Base-by-base conservation (phyloP, 2,888 invertebrate species). In the Drosophila meridionalis region DNA sequence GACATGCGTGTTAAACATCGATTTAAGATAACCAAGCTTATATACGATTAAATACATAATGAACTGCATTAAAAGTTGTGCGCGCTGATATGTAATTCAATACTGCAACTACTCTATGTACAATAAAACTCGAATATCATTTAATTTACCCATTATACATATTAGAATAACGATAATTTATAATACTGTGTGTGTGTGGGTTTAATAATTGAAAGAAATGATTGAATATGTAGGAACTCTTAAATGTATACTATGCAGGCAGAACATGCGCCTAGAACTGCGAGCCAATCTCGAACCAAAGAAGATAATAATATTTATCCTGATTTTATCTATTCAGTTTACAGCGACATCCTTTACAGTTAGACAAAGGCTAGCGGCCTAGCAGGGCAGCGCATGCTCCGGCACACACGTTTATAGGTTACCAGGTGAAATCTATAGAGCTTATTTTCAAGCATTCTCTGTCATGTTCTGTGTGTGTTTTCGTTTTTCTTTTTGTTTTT, bases 1-100 rank as follows among this genome's bases (percentile, higher is more conserved):
- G 62, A 60, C 30, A 60, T 56, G 79, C 60, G 69, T 73, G 76
- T 80, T 69, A 73, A 77, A 67, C 60, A 60, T 68, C 65, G 56
- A 80, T 80, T 73, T 50, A 12, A n/a, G 36, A 42, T 11, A 60
- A 52, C 30, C 32, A 14, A 32, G 14, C 42, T 42, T 9, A 40
- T 14, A 40, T 40, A 50, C 12, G 20, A 20, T 20, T 30, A 30
- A 34, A 36, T 58, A 36, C 61, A 65, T 60, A 74, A 30, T 42
- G 14, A 55, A 56, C 73, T 65, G 63, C 72, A 73, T 60, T 43
- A 36, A 36, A 59, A 62, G 53, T 59, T 47, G 76, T 69, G 80
- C 60, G 47, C 34, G 28, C 34, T 62, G 62, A 57, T 63, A 73
- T 59, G 40, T 52, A 63, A 74, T 36, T 36, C 57, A 70, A 53